Evolutionary conservation across 23 tunicate species (phyloP).

Genomic region (Halocynthia aurantium): DNA sequence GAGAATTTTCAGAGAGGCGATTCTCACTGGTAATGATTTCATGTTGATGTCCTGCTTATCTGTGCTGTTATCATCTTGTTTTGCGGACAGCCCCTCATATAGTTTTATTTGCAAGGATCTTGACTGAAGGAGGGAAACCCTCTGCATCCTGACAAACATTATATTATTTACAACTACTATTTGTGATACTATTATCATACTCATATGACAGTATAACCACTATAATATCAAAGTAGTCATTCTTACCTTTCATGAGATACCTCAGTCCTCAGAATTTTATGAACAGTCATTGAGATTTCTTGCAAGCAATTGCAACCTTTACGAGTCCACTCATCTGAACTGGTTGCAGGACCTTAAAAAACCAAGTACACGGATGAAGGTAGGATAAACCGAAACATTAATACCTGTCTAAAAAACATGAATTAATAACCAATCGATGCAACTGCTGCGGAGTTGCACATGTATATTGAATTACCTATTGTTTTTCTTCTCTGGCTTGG

Average conservation of each 20-base stretch:
- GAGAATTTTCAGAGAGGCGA: constrained; percentile 5
- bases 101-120: constrained; percentile 2
- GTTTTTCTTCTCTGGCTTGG: too few species aligned
- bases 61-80: background rate
- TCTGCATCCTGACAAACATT: constrained; percentile 6
- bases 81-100: background rate
- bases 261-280: background rate
- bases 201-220: too few species aligned
- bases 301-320: constrained; percentile 9
- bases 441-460: too few species aligned
- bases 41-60: background rate
- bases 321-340: constrained; percentile 3
- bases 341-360: background rate
- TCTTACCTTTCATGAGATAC: constrained; percentile 4
- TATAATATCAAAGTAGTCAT: too few species aligned
- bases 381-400: background rate
- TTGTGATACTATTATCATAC: too few species aligned
- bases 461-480: too few species aligned
- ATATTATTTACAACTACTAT: too few species aligned
- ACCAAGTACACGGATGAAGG: background rate
- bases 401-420: too few species aligned
- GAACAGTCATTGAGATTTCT: constrained; percentile 1
- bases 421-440: too few species aligned
- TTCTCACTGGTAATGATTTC: background rate
- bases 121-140: background rate